Evolutionary conservation across 2,888 invertebrate species (phyloP).

Genomic region (Pseudanteris insignis): DNA sequence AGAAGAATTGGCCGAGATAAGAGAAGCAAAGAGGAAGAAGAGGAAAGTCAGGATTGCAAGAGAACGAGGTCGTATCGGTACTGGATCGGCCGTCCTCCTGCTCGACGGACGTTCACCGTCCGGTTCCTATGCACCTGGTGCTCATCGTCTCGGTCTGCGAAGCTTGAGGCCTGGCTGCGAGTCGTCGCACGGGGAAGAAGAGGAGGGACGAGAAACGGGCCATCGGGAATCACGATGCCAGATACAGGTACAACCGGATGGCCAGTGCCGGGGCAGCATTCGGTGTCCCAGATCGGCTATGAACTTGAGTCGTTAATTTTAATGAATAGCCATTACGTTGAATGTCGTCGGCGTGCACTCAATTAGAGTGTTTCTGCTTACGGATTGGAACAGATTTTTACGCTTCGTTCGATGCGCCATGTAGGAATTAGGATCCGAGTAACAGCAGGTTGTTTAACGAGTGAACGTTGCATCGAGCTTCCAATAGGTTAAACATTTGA

Average conservation of each 20-base stretch:
- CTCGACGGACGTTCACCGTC: slow-evolving; percentile 47
- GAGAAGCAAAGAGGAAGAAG: slow-evolving; percentile 12
- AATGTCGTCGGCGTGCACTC: slow-evolving; percentile 9
- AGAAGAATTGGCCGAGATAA: slow-evolving; percentile 34
- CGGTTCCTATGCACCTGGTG: slow-evolving; percentile 57
- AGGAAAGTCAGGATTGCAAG: slow-evolving; percentile 18
- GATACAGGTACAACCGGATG: slow-evolving; percentile 40
- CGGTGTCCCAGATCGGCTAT: slow-evolving; percentile 38
- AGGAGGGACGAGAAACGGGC: slow-evolving; percentile 2
- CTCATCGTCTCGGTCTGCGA: slow-evolving; percentile 55
- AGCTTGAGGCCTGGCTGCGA: slow-evolving; percentile 48
- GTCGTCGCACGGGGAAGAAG: slow-evolving; percentile 16
- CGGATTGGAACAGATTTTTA: slow-evolving; percentile 2
- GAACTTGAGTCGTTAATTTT: slow-evolving; percentile 36
- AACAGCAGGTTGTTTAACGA: no score
- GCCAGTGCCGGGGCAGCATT: slow-evolving; percentile 26
- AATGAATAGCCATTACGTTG: slow-evolving; percentile 27
- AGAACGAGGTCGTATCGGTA: slow-evolving; percentile 50
- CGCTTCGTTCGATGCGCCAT: no score
- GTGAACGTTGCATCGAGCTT: no score
- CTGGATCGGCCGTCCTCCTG: slow-evolving; percentile 53
- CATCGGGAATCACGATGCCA: slow-evolving; percentile 36
- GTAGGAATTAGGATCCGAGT: no score
- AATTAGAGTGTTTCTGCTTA: slow-evolving; percentile 7
- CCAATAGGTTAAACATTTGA: no score